Base-by-base conservation (phyloP, 2,888 invertebrate species). In the Drosophila vallismaia region DNA sequence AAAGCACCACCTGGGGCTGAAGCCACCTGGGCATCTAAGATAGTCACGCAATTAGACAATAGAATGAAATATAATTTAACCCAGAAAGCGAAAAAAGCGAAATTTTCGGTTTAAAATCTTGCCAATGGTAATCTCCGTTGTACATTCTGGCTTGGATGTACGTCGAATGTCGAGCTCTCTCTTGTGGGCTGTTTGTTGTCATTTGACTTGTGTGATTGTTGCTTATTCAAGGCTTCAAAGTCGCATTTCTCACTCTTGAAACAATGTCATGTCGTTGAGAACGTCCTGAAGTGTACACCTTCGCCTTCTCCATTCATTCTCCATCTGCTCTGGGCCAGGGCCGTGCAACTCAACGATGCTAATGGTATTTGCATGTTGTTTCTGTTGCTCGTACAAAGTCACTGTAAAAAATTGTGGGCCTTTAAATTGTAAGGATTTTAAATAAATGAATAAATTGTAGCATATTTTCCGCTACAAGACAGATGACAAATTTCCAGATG, bases 221-320 rank as follows among this genome's bases (percentile, higher is more conserved):
- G 55, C 50, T 66, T 67, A 31, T 48, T 51, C 71, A 53, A 69
- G 75, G 82, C 70, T 86, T 70, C 85, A 75, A 79, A 85, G 80
- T 82, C 85, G 79, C 82, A 81, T 70, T 77, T 62, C 44, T 53
- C 58, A 68, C 86, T 82, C 86, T 82, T 85, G 71, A 81, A 87
- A 87, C 85, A 83, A 87, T 83, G 83, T 83, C 87, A 87, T 85
- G 85, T 85, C 71, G 85, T 81, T 77, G 79, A 87, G 85, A 68
- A 74, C 71, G 72, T 74, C 70, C 74, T 82, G 56, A 77, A 82
- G 83, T 79, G 71, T 36, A n/a, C 70, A 69, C 68, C 69, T 74
- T 53, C 33, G 74, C 62, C 36, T 36, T 6, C n/a, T 50, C 57
- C 49, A 19, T 19, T 2, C 19, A 19, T 19, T 28, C 54, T 31